Evolutionary conservation across 2,113 vertebrate genomes (phyloP).

Genomic region (Syrmaticus mikado): DNA sequence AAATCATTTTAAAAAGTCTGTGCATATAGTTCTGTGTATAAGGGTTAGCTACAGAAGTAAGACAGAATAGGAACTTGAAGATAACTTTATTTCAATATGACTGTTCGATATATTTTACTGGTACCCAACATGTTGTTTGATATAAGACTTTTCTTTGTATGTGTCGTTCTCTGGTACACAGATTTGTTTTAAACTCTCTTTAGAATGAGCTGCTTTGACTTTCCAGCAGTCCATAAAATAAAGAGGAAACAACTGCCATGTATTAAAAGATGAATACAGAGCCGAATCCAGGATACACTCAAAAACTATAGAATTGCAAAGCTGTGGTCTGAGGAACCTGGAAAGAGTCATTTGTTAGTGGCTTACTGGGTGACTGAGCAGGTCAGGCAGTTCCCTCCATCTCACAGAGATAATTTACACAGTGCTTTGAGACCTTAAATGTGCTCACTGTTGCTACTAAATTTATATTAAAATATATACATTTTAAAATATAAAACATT

Average conservation of each 20-base stretch:
- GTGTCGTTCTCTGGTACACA: background rate
- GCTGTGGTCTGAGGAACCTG: background rate
- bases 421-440: background rate
- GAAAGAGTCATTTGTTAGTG: background rate
- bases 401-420: background rate
- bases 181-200: background rate
- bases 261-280: background rate
- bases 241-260: background rate
- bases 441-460: background rate
- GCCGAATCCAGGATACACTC: background rate
- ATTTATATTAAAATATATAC: background rate
- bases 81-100: slow-evolving; percentile 7
- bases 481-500: background rate
- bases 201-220: background rate
- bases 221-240: background rate
- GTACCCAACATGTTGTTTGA: background rate
- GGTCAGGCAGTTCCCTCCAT: background rate
- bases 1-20: background rate
- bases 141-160: background rate
- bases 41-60: background rate
- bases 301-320: background rate
- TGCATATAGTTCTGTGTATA: background rate
- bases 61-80: background rate
- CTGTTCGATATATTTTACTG: background rate
- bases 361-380: background rate